A percentile compares a stretch with the other conserved stretches of the same genome.
Conservation (phyloP, 1,140 invertebrate species). For the Trichonephila clavata region DNA sequence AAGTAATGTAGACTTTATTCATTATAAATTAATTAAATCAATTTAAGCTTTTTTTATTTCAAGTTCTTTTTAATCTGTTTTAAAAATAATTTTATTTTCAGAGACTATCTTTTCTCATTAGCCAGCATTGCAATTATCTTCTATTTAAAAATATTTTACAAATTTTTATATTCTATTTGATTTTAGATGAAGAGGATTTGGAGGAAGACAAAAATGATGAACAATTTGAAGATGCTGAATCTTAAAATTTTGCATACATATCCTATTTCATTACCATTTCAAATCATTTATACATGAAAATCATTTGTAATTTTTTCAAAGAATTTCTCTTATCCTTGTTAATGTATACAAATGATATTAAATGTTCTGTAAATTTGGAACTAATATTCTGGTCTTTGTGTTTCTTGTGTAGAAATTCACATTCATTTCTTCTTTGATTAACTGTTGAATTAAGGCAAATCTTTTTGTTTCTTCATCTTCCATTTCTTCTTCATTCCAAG, state of each 20-base stretch:
- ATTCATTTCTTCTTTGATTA: background rate
- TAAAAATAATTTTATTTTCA: background rate
- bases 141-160: background rate
- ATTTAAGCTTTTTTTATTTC: too few species aligned
- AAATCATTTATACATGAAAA: background rate
- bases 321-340: background rate
- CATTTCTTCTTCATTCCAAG: background rate
- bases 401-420: background rate
- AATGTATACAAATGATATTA: background rate
- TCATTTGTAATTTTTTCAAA: background rate
- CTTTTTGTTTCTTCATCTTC: background rate
- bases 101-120: background rate
- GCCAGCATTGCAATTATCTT: background rate
- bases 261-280: background rate
- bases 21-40: too few species aligned
- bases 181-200: background rate
- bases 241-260: background rate
- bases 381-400: too few species aligned
- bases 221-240: conserved; percentile 66
- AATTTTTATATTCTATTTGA: background rate
- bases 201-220: conserved; percentile 81
- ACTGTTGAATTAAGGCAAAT: background rate
- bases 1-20: too few species aligned
- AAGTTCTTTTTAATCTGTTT: too few species aligned
- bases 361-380: background rate